These are phyloP conservation scores for Apodemus agrarius DNA, from an alignment of 2,797 vertebrate species.

Conservation along the genomic window DNA sequence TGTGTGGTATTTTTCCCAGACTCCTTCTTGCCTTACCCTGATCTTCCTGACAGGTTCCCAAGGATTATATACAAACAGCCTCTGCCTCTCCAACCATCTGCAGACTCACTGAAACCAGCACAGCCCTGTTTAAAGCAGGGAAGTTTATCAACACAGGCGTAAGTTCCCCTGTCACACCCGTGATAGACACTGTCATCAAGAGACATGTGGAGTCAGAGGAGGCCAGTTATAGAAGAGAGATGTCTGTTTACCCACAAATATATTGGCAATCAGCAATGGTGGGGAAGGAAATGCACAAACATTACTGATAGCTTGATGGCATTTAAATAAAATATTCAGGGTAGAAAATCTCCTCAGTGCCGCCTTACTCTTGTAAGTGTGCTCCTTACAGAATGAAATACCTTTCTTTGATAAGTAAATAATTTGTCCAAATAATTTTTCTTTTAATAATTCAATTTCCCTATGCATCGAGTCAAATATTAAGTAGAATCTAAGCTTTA, in stretches of 20 bases:
- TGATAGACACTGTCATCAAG: constrained; percentile 10
- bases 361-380: constrained; percentile 70
- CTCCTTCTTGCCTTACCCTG: constrained; percentile 15
- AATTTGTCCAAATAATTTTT: constrained; percentile 68
- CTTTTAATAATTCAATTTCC: constrained; percentile 78
- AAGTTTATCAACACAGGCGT: constrained; percentile 25
- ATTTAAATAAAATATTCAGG: constrained; percentile 82
- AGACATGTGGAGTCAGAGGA: constrained; percentile 34
- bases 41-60: constrained; percentile 59
- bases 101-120: constrained; percentile 21
- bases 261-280: constrained; percentile 63
- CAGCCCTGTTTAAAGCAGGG: background rate
- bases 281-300: constrained; percentile 70
- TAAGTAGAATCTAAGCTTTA: constrained; percentile 79
- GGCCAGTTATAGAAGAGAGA: constrained; percentile 54
- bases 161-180: constrained; percentile 32
- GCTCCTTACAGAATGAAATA: constrained; percentile 63
- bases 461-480: constrained; percentile 71
- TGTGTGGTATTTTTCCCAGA: constrained; percentile 70
- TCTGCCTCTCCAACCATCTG: constrained; percentile 37
- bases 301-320: constrained; percentile 74
- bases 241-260: constrained; percentile 55
- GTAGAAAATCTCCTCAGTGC: constrained; percentile 67
- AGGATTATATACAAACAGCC: background rate
- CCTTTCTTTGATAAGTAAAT: constrained; percentile 77